Evolutionary conservation across 2,797 vertebrate species (phyloP).

Genomic region (Pterois miles): DNA sequence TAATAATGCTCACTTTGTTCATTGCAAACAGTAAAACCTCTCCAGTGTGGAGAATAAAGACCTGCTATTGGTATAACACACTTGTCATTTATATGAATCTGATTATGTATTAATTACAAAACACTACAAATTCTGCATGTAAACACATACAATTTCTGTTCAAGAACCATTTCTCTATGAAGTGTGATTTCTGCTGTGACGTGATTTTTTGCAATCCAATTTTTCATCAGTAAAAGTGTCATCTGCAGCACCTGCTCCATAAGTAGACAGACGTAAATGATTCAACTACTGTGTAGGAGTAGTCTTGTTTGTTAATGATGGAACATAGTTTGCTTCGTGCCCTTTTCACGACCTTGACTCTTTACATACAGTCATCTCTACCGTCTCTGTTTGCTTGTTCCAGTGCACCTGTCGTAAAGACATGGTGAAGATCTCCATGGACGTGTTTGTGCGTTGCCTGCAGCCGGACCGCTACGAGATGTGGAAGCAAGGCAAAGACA

Average conservation of each 20-base stretch:
- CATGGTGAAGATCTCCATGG: conserved; percentile 99
- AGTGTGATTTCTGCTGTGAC: background rate
- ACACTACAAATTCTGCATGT: background rate
- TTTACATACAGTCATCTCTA: background rate
- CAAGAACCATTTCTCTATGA: background rate
- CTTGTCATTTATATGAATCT: background rate
- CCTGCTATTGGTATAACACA: background rate
- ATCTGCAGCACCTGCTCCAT: background rate
- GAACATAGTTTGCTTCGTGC: background rate
- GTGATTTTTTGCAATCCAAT: background rate
- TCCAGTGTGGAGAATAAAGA: background rate
- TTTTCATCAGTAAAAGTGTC: background rate
- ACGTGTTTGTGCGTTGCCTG: conserved; percentile 94
- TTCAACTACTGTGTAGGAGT: background rate
- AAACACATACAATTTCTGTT: background rate
- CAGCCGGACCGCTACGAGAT: conserved; percentile 94
- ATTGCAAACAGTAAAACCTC: background rate
- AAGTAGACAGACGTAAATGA: background rate
- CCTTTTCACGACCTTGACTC: background rate
- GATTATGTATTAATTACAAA: background rate
- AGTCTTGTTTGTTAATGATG: background rate
- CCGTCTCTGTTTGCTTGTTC: background rate
- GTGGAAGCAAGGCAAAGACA: conserved; percentile 97
- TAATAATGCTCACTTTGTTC: background rate
- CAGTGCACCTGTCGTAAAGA: conserved; percentile 94